These are phyloP conservation scores for Phyllotreta striolata DNA, from an alignment of 2,888 invertebrate species.

Conservation along the genomic window DNA sequence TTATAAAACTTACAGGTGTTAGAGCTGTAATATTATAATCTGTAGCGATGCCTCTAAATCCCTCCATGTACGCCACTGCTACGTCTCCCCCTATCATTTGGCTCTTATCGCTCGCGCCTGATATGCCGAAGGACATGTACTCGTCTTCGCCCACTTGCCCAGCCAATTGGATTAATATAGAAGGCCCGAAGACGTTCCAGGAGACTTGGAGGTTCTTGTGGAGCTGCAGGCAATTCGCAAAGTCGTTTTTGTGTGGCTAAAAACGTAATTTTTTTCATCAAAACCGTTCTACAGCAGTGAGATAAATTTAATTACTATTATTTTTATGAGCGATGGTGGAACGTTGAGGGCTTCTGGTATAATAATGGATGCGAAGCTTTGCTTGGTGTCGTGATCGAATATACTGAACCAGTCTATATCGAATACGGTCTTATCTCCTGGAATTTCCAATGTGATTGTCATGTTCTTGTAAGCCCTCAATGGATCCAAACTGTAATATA, in stretches of 20 bases:
- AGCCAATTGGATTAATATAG: conserved; percentile 84
- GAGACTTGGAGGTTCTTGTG: conserved; percentile 84
- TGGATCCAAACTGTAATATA: conserved; percentile 73
- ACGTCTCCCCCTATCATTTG: conserved; percentile 89
- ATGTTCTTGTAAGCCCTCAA: conserved; percentile 76
- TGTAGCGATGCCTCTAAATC: conserved; percentile 74
- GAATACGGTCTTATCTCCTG: conserved; percentile 83
- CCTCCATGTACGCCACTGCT: conserved; percentile 78
- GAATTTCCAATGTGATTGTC: conserved; percentile 77
- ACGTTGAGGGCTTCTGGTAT: conserved; percentile 85
- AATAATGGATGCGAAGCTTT: conserved; percentile 77
- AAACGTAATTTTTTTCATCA: conserved; percentile 28
- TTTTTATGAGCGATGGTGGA: conserved; percentile 81
- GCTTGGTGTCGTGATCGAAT: conserved; percentile 74
- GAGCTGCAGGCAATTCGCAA: conserved; percentile 86
- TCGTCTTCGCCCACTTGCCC: conserved; percentile 79
- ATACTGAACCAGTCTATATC: conserved; percentile 86
- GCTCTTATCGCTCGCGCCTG: conserved; percentile 74
- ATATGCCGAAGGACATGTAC: conserved; percentile 90
- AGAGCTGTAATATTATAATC: conserved; percentile 88
- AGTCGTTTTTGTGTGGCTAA: conserved; percentile 67
- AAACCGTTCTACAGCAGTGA: background rate
- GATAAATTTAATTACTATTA: conserved; percentile 57
- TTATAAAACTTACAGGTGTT: conserved; percentile 70
- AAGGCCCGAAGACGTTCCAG: conserved; percentile 91